A percentile compares a stretch with the other conserved stretches of the same genome.
Conservation (phyloP, 2,888 invertebrate genomes). For the Diplolepis rosae region DNA sequence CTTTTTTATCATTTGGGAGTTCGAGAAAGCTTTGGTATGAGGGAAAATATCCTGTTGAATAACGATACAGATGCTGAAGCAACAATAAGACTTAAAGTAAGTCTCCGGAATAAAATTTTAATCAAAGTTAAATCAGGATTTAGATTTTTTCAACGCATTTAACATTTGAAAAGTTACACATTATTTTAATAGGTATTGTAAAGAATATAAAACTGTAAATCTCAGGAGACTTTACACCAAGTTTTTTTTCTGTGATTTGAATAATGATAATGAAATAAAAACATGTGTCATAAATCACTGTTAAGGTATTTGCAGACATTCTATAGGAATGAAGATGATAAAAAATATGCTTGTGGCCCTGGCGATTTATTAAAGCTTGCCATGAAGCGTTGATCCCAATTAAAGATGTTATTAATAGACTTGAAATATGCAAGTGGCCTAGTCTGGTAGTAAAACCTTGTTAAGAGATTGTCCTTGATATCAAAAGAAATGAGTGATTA, state of each 20-base stretch:
- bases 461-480: conserved; percentile 24
- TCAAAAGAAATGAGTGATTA: conserved; percentile 1
- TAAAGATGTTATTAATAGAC: conserved; percentile 54
- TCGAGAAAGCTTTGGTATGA: conserved; percentile 97
- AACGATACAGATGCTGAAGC: conserved; percentile 93
- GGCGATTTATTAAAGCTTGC: conserved; percentile 43
- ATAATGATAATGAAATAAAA: no score
- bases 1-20: conserved; percentile 98
- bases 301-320: conserved; percentile 8
- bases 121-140: no score
- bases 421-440: conserved; percentile 39
- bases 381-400: conserved; percentile 47
- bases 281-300: background rate
- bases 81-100: conserved; percentile 90
- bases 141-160: no score
- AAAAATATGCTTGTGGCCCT: conserved; percentile 40
- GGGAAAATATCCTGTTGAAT: conserved; percentile 91
- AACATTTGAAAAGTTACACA: no score
- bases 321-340: conserved; percentile 6
- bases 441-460: conserved; percentile 31
- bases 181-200: no score
- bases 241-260: no score
- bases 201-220: no score
- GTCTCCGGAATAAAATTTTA: no score
- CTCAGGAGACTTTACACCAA: no score